Percentiles rank a stretch among this genome's conserved stretches.
Conservation (phyloP, 1,140 invertebrate species). For the Drosophila jambulina region DNA sequence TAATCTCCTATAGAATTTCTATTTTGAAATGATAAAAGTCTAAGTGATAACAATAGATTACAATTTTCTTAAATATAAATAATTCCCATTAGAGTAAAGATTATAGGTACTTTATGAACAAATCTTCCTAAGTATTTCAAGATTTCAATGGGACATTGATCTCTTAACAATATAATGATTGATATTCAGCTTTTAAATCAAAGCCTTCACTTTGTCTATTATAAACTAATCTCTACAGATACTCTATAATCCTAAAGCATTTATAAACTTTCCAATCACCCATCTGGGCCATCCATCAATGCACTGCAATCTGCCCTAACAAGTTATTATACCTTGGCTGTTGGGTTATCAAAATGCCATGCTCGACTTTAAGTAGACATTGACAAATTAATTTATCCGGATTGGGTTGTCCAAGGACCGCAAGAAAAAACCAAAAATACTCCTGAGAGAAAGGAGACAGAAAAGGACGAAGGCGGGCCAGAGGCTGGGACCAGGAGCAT, state of each 20-base stretch:
- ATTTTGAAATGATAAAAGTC: no score
- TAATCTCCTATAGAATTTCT: no score
- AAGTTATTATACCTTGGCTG: slow-evolving; percentile 26
- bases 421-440: slow-evolving; percentile 14
- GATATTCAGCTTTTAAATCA: slow-evolving; percentile 1
- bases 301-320: slow-evolving; percentile 21
- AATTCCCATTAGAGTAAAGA: no score
- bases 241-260: neutral
- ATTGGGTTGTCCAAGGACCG: slow-evolving; percentile 7
- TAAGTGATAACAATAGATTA: no score
- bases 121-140: neutral
- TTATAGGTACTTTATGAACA: neutral
- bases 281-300: slow-evolving; percentile 37
- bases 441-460: neutral
- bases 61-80: neutral
- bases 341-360: slow-evolving; percentile 54
- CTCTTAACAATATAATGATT: neutral
- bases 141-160: neutral
- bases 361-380: slow-evolving; percentile 79
- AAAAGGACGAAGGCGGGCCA: neutral
- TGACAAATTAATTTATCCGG: slow-evolving; percentile 77
- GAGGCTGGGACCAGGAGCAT: slow-evolving; percentile 2
- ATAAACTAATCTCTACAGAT: neutral
- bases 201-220: neutral
- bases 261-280: slow-evolving; percentile 20